Conservation (phyloP, 2,113 vertebrate genomes). For the Haemorhous mexicanus region DNA sequence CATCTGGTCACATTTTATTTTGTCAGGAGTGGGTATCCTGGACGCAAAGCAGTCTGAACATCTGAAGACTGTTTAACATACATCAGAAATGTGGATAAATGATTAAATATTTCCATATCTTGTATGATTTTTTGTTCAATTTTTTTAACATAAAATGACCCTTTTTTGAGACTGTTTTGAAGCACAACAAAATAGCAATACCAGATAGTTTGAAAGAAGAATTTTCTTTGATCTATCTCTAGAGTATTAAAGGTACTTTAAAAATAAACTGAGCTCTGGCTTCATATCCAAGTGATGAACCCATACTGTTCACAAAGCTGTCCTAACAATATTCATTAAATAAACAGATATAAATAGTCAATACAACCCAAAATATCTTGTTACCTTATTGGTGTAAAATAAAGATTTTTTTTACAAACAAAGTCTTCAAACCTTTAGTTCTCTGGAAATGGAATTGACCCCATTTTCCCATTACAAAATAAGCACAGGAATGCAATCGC, state of each 20-base stretch:
- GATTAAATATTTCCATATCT: not conserved
- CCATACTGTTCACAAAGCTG: not conserved
- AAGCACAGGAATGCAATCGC: not conserved
- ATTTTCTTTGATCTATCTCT: slow-evolving; percentile 31
- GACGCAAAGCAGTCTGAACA: slow-evolving; percentile 1
- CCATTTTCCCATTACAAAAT: not conserved
- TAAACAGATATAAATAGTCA: slow-evolving; percentile 10
- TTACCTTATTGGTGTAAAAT: not conserved
- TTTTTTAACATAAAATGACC: not conserved
- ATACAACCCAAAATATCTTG: not conserved
- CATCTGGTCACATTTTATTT: slow-evolving; percentile 49
- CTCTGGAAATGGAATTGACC: not conserved
- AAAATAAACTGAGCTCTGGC: not conserved
- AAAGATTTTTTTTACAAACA: not conserved
- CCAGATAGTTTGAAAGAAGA: not conserved
- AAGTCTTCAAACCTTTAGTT: not conserved
- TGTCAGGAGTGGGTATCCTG: slow-evolving; percentile 1
- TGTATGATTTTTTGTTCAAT: not conserved
- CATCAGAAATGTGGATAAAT: not conserved
- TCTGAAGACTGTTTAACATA: slow-evolving; percentile 6
- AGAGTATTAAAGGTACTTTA: not conserved
- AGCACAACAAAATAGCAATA: not conserved
- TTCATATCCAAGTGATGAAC: not conserved
- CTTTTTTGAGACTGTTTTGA: not conserved
- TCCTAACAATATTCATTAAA: not conserved